Conservation (phyloP, 2,113 vertebrate genomes). For the Muscicapa adusta region DNA sequence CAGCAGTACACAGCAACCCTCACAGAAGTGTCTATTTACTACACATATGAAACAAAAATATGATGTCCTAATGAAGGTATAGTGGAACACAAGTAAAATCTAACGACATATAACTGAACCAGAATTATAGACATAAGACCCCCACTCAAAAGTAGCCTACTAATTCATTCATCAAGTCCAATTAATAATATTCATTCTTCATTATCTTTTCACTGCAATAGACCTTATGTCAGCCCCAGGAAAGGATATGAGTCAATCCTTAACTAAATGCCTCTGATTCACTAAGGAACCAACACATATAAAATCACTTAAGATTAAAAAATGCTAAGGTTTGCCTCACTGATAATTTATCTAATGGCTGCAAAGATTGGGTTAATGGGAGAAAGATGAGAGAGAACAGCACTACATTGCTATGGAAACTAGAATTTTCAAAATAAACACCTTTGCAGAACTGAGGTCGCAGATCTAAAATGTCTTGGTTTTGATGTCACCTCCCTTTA, state of each 20-base stretch:
- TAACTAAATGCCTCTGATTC: constrained; percentile 41
- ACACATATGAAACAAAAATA: neutral
- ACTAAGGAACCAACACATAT: constrained; percentile 32
- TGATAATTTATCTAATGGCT: constrained; percentile 63
- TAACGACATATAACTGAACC: neutral
- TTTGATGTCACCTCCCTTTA: constrained; percentile 18
- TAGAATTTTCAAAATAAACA: constrained; percentile 66
- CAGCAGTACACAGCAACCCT: neutral
- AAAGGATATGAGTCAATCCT: constrained; percentile 48
- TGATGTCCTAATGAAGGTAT: neutral
- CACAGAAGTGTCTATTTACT: neutral
- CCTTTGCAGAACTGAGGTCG: constrained; percentile 42
- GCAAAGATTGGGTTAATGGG: constrained; percentile 25
- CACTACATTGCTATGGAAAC: constrained; percentile 69
- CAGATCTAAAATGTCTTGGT: neutral
- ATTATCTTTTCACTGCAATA: constrained; percentile 2
- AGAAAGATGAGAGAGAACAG: constrained; percentile 32
- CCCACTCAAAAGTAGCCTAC: neutral
- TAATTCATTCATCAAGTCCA: neutral
- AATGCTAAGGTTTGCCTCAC: constrained; percentile 20
- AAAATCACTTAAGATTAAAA: constrained; percentile 46
- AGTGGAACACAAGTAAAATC: neutral
- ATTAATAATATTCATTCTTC: neutral
- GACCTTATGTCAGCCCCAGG: neutral
- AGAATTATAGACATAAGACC: neutral